Percentiles rank a stretch among this genome's conserved stretches.
phyloP scores from a whole-genome alignment of 2,797 vertebrate species.

The Micrastur ruficollis region DNA sequence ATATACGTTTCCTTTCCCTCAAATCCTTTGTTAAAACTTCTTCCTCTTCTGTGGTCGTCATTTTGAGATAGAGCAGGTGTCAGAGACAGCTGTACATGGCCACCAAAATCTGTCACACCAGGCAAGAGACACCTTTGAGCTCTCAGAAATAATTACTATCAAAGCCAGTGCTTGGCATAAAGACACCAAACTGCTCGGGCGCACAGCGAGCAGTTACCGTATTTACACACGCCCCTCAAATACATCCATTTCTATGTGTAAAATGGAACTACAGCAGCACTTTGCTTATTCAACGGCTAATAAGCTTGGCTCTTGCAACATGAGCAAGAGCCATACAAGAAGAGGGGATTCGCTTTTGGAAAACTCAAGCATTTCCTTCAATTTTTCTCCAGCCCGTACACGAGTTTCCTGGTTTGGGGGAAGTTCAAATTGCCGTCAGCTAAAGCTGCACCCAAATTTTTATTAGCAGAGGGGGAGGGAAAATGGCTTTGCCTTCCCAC shows the following conservation, averaged over 20 bases:
- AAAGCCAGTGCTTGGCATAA: not conserved
- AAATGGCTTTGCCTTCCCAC: not conserved
- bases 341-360: not conserved
- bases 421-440: not conserved
- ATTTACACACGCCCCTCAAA: not conserved
- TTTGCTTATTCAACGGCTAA: not conserved
- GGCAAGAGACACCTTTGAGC: not conserved
- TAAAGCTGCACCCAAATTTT: conserved; percentile 1
- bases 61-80: not conserved
- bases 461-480: not conserved
- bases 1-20: not conserved
- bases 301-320: not conserved
- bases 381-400: not conserved
- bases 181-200: rapidly evolving
- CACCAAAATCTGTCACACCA: not conserved
- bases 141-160: conserved; percentile 17
- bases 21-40: not conserved
- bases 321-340: not conserved
- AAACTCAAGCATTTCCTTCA: not conserved
- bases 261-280: not conserved
- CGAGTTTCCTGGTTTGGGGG: not conserved
- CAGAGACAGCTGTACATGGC: not conserved
- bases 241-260: not conserved
- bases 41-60: rapidly evolving
- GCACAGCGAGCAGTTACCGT: rapidly evolving